phyloP scores from a whole-genome alignment of 2,113 vertebrate genomes.

The Mesitornis unicolor region DNA sequence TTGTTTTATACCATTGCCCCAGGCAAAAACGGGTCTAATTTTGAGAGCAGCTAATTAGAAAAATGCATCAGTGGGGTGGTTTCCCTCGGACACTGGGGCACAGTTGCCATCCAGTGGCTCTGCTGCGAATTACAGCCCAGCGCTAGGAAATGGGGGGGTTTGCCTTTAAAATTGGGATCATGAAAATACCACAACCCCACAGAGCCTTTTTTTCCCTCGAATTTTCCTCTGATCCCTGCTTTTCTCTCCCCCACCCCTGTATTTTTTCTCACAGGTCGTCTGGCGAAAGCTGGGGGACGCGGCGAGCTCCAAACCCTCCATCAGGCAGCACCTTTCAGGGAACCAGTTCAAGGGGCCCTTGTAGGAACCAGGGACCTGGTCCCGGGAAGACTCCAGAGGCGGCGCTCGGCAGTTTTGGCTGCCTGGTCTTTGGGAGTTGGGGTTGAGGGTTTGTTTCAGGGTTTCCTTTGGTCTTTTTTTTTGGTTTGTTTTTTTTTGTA shows the following conservation, averaged over 20 bases:
- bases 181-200: neutral
- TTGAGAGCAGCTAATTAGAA: conserved; percentile 40
- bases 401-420: conserved; percentile 18
- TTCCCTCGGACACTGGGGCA: neutral
- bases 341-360: conserved; percentile 98
- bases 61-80: neutral
- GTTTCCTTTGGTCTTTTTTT: neutral
- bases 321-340: conserved; percentile 95
- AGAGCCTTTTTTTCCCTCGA: neutral
- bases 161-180: neutral
- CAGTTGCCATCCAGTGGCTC: conserved; percentile 32
- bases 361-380: conserved; percentile 56
- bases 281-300: conserved; percentile 97
- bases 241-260: neutral
- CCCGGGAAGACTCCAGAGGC: conserved; percentile 6
- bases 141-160: neutral
- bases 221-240: too few relatives aligned
- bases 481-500: neutral
- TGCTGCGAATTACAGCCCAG: neutral
- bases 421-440: neutral
- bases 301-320: conserved; percentile 92
- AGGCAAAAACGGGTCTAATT: conserved; percentile 53
- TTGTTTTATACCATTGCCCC: conserved; percentile 35
- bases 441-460: conserved; percentile 30
- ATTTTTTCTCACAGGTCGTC: conserved; percentile 83